phyloP scores from a whole-genome alignment of 2,113 vertebrate genomes.

The Malurus elegans region DNA sequence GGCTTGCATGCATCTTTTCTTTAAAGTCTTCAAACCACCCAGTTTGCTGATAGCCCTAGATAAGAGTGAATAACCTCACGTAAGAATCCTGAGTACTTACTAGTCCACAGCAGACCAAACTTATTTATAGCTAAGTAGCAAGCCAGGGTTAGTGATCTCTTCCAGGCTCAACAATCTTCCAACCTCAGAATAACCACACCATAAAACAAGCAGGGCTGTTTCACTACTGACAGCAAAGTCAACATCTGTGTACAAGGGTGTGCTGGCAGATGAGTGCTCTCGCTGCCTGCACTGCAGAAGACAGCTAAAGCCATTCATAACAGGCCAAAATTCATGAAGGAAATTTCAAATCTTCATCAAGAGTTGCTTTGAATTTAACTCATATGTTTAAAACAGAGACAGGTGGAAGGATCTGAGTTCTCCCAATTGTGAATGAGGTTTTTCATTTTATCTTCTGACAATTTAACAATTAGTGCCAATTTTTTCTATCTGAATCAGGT shows the following conservation, averaged over 20 bases:
- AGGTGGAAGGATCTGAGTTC: background rate
- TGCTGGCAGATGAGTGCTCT: background rate
- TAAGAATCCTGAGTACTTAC: slow-evolving; percentile 26
- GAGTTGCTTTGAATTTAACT: background rate
- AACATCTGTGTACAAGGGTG: slow-evolving; percentile 42
- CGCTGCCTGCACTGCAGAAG: background rate
- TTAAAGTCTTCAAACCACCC: background rate
- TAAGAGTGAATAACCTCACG: slow-evolving; percentile 20
- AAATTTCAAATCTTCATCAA: background rate
- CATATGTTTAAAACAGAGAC: background rate
- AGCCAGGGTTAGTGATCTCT: slow-evolving; percentile 54
- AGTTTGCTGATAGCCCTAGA: slow-evolving; percentile 11
- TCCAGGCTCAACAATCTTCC: slow-evolving; percentile 52
- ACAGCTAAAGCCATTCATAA: slow-evolving; percentile 6
- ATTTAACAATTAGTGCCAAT: background rate
- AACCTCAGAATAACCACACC: slow-evolving; percentile 58
- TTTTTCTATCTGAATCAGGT: background rate
- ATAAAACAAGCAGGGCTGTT: slow-evolving; percentile 34
- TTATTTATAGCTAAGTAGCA: slow-evolving; percentile 63
- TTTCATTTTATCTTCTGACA: background rate
- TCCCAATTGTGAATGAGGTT: background rate
- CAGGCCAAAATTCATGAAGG: background rate
- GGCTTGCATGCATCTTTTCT: background rate
- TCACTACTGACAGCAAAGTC: slow-evolving; percentile 48
- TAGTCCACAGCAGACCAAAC: slow-evolving; percentile 29